Evolutionary conservation across 2,113 vertebrate species (phyloP).

Genomic region (Verasper variegatus): DNA sequence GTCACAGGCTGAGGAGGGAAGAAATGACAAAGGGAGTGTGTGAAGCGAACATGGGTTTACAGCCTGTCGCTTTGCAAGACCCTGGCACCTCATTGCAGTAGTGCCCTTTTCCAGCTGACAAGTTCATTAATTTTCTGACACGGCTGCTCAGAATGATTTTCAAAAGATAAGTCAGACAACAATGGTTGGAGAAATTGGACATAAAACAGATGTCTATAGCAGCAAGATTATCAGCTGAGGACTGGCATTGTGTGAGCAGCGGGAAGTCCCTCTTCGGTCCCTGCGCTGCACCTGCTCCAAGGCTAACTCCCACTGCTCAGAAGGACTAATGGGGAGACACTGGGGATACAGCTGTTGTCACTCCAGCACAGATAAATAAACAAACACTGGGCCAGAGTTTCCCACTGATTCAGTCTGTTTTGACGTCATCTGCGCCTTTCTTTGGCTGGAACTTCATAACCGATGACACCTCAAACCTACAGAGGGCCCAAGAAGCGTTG

Average conservation of each 20-base stretch:
- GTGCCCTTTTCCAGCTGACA: slow-evolving; percentile 73
- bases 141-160: slow-evolving; percentile 62
- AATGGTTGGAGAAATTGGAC: slow-evolving; percentile 55
- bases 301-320: slow-evolving; percentile 52
- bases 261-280: slow-evolving; percentile 53
- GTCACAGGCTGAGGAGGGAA: slow-evolving; percentile 54
- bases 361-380: slow-evolving; percentile 60
- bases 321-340: slow-evolving; percentile 56
- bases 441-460: not conserved
- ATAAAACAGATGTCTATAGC: slow-evolving; percentile 52
- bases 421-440: slow-evolving; percentile 11
- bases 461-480: slow-evolving; percentile 25
- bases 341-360: slow-evolving; percentile 63
- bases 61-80: slow-evolving; percentile 59
- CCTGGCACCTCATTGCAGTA: slow-evolving; percentile 60
- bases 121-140: slow-evolving; percentile 74
- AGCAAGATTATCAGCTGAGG: slow-evolving; percentile 42
- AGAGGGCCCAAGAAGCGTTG: slow-evolving; percentile 24
- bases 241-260: slow-evolving; percentile 62
- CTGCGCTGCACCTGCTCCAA: slow-evolving; percentile 62
- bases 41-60: slow-evolving; percentile 55
- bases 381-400: slow-evolving; percentile 39
- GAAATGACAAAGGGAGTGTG: slow-evolving; percentile 60
- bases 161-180: slow-evolving; percentile 64
- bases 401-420: slow-evolving; percentile 26